Evolutionary conservation across 2,888 invertebrate genomes (phyloP), one percentile per base, ranked within the genome.

Genomic region (Corbicula japonica): DNA sequence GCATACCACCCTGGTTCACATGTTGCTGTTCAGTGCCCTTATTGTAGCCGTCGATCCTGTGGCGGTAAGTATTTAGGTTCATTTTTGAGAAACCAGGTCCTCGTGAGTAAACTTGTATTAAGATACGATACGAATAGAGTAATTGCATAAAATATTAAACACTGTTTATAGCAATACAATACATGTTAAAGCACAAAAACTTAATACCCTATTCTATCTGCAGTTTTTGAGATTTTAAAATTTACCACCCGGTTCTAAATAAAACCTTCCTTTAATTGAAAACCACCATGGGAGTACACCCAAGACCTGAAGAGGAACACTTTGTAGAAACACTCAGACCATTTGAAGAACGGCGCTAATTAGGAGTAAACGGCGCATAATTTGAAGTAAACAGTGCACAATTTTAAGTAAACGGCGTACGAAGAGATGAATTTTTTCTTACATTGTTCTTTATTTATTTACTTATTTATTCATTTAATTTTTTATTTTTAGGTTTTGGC

Each of bases 21-120:
- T 92, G 46, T 82, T 95, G 28, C 92, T 95, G 35, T 95, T 95
- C 85, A 92, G 94, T 30, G 93, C 95, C 3, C 91, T 95, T 18
- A 95, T 95, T 69, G 94, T 95, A 1, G 95, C 95, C n/a, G 95
- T 95, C 12, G 95, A 95, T 88, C 95, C 95, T 1, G 95, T 95
- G 4, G 95, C 95, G 0, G 95, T 95, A 86, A 92, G 93, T 91
- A 44, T 48, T 15, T 18, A 30, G 32, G 18, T 10, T 10, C 15
- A 12, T 41, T 41, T 41, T 41, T 41, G 8, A 12, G 8, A 12
- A 41, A 41, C 8, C 8, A 41, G 8, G 10, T 12, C 8, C 8
- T 8, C 15, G 8, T 41, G 10, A 41, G 41, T 15, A 8, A 41
- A 12, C 41, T 12, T 12, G 15, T 8, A 8, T 48, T 48, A 1